Evolutionary conservation across 2,113 vertebrate genomes (phyloP).

Genomic region (Thamnophis sirtalis): DNA sequence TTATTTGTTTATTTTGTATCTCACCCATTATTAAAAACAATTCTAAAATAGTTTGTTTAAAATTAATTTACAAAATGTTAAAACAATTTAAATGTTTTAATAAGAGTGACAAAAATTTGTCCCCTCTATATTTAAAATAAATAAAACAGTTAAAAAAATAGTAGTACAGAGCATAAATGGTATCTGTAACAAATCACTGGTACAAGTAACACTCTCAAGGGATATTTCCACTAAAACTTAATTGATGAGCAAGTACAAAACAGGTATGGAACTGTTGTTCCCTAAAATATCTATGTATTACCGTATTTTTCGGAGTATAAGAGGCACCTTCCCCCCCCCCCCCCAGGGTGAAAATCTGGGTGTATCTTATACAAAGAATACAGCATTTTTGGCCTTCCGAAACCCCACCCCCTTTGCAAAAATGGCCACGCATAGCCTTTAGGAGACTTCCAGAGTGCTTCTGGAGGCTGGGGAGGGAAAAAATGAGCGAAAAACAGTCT

Average conservation of each 20-base stretch:
- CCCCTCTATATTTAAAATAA: not conserved
- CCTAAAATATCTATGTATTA: not conserved
- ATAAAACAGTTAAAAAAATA: not conserved
- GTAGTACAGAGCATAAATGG: not conserved
- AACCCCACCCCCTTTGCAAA: no score
- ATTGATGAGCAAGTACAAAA: not conserved
- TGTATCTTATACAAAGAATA: no score
- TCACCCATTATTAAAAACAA: not conserved
- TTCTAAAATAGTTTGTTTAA: not conserved
- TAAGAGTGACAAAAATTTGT: not conserved
- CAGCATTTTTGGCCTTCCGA: no score
- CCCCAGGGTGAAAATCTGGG: no score
- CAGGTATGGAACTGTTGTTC: not conserved
- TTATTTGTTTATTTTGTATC: not conserved
- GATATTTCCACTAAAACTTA: not conserved
- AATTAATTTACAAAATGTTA: not conserved
- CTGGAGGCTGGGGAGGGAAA: no score
- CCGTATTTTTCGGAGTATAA: no score
- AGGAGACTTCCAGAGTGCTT: no score
- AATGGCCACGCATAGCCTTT: no score
- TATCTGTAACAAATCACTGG: not conserved
- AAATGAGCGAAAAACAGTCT: no score
- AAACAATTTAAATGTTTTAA: not conserved
- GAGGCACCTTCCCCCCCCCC: no score
- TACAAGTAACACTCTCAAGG: not conserved